Percentiles rank a stretch among this genome's conserved stretches.
Conservation (phyloP, 2,797 vertebrate species). For the Sebastes umbrosus region DNA sequence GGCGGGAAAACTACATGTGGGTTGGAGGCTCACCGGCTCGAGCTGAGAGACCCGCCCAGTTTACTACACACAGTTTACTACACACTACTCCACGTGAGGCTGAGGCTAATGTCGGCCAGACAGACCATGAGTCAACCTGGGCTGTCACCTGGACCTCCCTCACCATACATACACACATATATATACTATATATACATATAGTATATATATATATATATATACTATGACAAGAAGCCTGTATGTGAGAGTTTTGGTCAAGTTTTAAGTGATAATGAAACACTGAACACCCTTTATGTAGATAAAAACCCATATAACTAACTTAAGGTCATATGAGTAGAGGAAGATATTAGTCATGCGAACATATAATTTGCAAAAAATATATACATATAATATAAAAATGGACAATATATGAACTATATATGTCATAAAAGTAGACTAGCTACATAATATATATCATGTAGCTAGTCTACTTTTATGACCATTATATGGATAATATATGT, state of each 20-base stretch:
- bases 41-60: constrained; percentile 38
- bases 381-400: background rate
- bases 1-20: constrained; percentile 56
- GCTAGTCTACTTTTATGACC: too few relatives aligned
- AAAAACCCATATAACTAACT: background rate
- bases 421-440: too few relatives aligned
- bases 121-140: background rate
- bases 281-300: background rate
- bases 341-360: too few relatives aligned
- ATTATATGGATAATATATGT: too few relatives aligned
- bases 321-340: accelerated
- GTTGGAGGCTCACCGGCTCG: background rate
- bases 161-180: background rate
- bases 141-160: constrained; percentile 20
- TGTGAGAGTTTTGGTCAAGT: background rate
- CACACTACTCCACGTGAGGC: constrained; percentile 60
- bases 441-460: too few relatives aligned
- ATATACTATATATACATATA: too few relatives aligned
- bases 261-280: background rate
- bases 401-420: background rate
- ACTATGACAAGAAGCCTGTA: background rate
- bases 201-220: too few relatives aligned
- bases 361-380: too few relatives aligned
- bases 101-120: constrained; percentile 49
- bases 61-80: constrained; percentile 11